Evolutionary conservation across 2,888 invertebrate genomes (phyloP), one percentile per base, ranked within the genome.

Genomic region (Crematogaster levior): DNA sequence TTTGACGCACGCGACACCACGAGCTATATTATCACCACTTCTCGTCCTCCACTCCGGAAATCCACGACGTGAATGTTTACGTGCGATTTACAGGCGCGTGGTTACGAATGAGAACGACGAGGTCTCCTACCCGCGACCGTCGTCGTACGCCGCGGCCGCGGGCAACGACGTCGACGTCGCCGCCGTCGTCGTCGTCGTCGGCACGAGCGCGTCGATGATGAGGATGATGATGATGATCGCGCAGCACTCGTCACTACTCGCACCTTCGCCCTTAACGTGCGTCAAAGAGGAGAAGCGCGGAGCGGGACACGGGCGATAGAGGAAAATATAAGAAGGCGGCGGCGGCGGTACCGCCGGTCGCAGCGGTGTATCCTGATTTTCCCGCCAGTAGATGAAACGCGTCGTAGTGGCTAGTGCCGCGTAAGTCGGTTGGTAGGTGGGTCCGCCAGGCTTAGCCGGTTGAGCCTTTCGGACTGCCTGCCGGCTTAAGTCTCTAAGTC

Each of bases 401-500:
- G 66, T 43, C 88, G 88, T 87, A 90, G 88, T 88, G 88, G 89
- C 88, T 89, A 86, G 87, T 84, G 88, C 89, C 85, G 86, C 84
- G 88, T 86, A 88, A 85, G 86, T 82, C 66, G 81, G 84, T 74
- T 75, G 84, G 90, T 90, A 90, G 90, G 91, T 90, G 91, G 93
- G 91, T 90, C 90, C 91, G 92, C 89, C 90, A 89, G 92, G 93
- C 93, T 93, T 93, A 92, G 92, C 92, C 89, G 90, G 91, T 92
- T 93, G 93, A 93, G 93, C 93, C 93, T 93, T 92, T 93, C 92
- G 93, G 93, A 93, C 93, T 92, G 93, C 92, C 92, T 92, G 92
- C 89, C 92, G 93, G 93, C 94, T 94, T 93, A 94, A 94, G 92
- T 93, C 92, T 91, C 90, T 93, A 93, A 94, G 94, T 94, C 94